These are phyloP conservation scores for Pipra filicauda DNA, from an alignment of 2,113 vertebrate species.

Conservation along the genomic window DNA sequence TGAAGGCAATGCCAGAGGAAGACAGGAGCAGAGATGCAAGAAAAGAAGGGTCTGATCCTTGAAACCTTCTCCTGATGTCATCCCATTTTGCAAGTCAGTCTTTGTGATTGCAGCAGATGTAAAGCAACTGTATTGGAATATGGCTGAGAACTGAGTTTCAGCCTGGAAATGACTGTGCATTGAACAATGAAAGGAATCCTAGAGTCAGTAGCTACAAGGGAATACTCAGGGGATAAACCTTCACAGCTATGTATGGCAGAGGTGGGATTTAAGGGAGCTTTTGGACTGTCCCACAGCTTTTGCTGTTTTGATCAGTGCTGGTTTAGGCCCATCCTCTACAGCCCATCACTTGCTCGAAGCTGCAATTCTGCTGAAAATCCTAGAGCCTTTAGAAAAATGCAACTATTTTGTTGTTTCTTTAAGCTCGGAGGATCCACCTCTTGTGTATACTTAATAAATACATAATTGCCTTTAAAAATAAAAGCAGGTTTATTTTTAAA, in stretches of 20 bases:
- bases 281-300: neutral
- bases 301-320: neutral
- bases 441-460: neutral
- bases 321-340: neutral
- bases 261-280: neutral
- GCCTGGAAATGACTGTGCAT: neutral
- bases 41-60: neutral
- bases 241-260: neutral
- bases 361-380: neutral
- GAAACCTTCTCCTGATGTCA: neutral
- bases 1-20: neutral
- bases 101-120: neutral
- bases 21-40: neutral
- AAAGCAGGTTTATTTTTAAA: neutral
- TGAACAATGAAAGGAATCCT: neutral
- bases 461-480: neutral
- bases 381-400: neutral
- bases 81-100: neutral
- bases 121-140: neutral
- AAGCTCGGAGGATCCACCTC: neutral
- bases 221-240: neutral
- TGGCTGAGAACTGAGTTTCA: neutral
- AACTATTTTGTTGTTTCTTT: neutral
- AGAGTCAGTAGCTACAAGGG: neutral
- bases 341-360: neutral